These are phyloP conservation scores for Griposia aprilina DNA, from an alignment of 2,888 invertebrate genomes.

Conservation along the genomic window DNA sequence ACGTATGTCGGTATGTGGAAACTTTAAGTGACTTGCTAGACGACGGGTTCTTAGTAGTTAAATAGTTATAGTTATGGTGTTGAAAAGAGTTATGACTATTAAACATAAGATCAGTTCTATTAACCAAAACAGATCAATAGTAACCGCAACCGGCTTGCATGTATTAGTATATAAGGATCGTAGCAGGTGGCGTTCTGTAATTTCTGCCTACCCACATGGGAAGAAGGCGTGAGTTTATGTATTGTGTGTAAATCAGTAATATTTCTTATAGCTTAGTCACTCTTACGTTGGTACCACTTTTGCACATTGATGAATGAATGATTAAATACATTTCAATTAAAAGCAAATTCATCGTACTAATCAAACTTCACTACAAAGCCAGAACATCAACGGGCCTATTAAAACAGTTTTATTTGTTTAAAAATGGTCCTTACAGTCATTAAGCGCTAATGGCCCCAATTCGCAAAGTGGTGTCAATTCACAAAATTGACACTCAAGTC, in stretches of 20 bases:
- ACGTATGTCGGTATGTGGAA: background rate
- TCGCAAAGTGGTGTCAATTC: constrained; percentile 69
- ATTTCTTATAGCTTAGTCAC: background rate
- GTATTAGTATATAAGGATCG: background rate
- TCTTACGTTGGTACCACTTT: background rate
- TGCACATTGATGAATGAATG: background rate
- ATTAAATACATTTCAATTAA: background rate
- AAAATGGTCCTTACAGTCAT: constrained; percentile 52
- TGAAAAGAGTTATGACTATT: background rate
- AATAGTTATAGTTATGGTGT: no score
- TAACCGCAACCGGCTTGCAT: background rate
- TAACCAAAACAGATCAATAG: background rate
- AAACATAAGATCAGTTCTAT: background rate
- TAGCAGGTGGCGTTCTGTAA: no score
- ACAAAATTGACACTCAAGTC: constrained; percentile 71
- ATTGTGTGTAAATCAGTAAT: background rate
- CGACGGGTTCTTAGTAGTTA: background rate
- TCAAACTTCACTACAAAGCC: constrained; percentile 15
- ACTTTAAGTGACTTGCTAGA: no score
- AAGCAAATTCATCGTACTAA: background rate
- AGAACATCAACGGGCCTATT: constrained; percentile 28
- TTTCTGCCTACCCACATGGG: background rate
- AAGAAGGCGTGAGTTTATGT: no score
- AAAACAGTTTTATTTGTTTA: constrained; percentile 60
- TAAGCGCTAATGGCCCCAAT: constrained; percentile 58